Evolutionary conservation across 2,888 invertebrate genomes (phyloP).

Genomic region (Archips xylosteana): DNA sequence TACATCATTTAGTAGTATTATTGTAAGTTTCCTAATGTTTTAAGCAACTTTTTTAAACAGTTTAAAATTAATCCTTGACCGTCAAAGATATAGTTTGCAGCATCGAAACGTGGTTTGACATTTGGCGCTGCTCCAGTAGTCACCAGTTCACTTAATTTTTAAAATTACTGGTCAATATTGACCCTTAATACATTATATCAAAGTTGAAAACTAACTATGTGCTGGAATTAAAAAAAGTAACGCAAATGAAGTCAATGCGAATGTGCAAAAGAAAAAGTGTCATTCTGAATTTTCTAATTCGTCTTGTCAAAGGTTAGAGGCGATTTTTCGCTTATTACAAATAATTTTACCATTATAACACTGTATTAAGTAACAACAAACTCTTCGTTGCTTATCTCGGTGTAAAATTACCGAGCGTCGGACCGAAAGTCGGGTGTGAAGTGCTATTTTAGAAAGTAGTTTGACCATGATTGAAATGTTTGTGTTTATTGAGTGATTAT

Average conservation of each 20-base stretch:
- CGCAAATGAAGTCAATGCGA: neutral
- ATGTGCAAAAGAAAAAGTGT: slow-evolving; percentile 32
- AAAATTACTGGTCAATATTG: neutral
- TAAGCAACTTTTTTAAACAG: too few relatives aligned
- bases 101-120: slow-evolving; percentile 29
- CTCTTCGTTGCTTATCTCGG: neutral
- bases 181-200: rapidly evolving
- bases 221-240: neutral
- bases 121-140: slow-evolving; percentile 18
- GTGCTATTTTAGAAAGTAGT: slow-evolving; percentile 32
- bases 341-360: slow-evolving; percentile 8
- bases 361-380: neutral
- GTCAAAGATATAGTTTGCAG: neutral
- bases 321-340: slow-evolving; percentile 27
- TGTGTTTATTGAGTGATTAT: slow-evolving; percentile 44
- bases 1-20: neutral
- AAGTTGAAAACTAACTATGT: neutral
- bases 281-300: slow-evolving; percentile 34
- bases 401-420: slow-evolving; percentile 7
- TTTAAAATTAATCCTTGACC: too few relatives aligned
- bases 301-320: slow-evolving; percentile 35
- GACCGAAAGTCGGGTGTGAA: slow-evolving; percentile 4
- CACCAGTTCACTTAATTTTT: neutral
- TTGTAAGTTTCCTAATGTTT: too few relatives aligned
- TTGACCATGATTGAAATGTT: slow-evolving; percentile 30